Percentiles rank a stretch among this genome's conserved stretches.
Evolutionary conservation across 2,888 invertebrate genomes (phyloP).

Genomic region (Bruchidius siliquastri): DNA sequence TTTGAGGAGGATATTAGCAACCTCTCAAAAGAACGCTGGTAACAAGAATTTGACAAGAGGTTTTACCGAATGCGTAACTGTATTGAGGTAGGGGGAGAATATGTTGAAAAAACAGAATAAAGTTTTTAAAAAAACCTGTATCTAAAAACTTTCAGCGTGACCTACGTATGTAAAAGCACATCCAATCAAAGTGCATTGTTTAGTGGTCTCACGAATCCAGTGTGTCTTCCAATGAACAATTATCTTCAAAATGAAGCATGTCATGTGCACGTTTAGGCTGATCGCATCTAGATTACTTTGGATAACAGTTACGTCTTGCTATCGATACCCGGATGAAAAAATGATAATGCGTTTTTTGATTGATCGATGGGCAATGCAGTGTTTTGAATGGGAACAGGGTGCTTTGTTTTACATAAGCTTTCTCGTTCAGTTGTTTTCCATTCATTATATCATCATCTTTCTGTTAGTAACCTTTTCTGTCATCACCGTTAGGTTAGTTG

Average conservation of each 20-base stretch:
- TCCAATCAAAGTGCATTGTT: neutral
- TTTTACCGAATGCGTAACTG: no score
- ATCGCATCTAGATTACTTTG: neutral
- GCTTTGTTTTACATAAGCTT: neutral
- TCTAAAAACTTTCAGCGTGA: no score
- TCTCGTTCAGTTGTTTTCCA: no score
- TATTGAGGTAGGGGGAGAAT: no score
- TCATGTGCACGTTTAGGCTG: neutral
- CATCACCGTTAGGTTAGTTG: neutral
- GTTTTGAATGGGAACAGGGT: neutral
- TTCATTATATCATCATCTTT: neutral
- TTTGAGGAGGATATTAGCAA: no score
- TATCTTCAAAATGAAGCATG: neutral
- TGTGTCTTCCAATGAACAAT: neutral
- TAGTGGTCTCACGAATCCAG: neutral
- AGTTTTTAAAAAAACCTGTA: no score
- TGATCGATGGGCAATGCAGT: neutral
- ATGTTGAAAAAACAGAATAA: no score
- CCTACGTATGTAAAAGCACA: neutral
- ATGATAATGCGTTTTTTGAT: neutral
- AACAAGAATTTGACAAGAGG: no score
- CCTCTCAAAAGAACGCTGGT: no score
- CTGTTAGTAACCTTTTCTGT: neutral
- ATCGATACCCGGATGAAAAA: neutral
- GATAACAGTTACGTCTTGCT: neutral